Evolutionary conservation across 2,113 vertebrate species (phyloP), one percentile per base, ranked within the genome.

Genomic region (Eulemur rufifrons): DNA sequence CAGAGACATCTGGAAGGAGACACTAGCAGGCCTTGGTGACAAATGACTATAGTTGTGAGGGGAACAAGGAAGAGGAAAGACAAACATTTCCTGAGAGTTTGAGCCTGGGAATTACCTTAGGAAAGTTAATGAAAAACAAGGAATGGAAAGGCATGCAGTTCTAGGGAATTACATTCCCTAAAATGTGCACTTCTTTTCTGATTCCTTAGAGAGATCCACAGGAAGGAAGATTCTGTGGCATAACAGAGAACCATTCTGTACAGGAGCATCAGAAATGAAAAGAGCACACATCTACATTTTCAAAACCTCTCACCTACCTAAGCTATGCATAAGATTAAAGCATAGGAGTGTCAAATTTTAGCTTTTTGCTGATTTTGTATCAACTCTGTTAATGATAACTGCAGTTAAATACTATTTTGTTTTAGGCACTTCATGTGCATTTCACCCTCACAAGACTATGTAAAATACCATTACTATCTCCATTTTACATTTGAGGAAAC

Each of bases 401-500:
- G 8, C 9, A 86, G 8, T 95, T 83, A 12, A 14, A 80, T 39
- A 27, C 9, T 59, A 12, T 83, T 95, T 27, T 42, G 3, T 68
- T 97, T 69, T 47, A 92, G 25, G 14, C 13, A 56, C 5, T 69
- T 56, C 15, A 5, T 68, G n/a, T 74, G 29, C 59, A 32, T 82
- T 66, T 71, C 59, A 56, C 37, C 12, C 54, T 69, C 21, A n/a
- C 13, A 91, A 37, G 32, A 73, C 11, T 54, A 89, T 39, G 23
- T 47, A 68, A 59, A 42, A 23, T 87, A 25, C 18, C 9, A 37
- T 74, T 68, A 17, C 23, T 89, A 14, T 84, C 17, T 91, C 68
- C 54, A 54, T 68, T 91, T 85, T 89, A 47, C 29, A 74, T 59
- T 39, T 73, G n/a, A 87, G 66, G 69, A 86, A 95, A 92, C 21